These are phyloP conservation scores for Troides aeacus DNA, from an alignment of 2,888 invertebrate species.

Conservation along the genomic window DNA sequence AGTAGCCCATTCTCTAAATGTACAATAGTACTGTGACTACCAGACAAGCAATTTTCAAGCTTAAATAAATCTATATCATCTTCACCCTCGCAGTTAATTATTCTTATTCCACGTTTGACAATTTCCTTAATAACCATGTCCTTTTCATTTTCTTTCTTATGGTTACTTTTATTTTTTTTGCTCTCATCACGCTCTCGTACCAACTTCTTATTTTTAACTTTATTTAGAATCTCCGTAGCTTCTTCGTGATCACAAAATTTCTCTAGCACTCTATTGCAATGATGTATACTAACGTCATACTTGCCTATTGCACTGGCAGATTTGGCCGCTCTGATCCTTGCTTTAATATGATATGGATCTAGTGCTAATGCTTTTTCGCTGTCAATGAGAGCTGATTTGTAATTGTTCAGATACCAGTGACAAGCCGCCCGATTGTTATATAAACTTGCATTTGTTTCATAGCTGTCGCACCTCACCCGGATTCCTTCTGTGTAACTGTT, in stretches of 20 bases:
- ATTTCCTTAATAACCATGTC: slow-evolving; percentile 65
- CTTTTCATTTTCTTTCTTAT: slow-evolving; percentile 65
- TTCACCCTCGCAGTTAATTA: slow-evolving; percentile 75
- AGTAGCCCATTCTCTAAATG: slow-evolving; percentile 81
- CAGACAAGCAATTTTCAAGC: slow-evolving; percentile 83
- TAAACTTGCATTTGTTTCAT: slow-evolving; percentile 88
- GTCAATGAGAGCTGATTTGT: slow-evolving; percentile 88
- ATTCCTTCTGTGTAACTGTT: slow-evolving; percentile 93
- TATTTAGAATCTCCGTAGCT: slow-evolving; percentile 51
- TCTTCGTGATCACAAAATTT: slow-evolving; percentile 78
- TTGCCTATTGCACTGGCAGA: slow-evolving; percentile 84
- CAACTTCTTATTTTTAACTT: slow-evolving; percentile 72
- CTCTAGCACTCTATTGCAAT: slow-evolving; percentile 85
- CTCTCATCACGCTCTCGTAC: slow-evolving; percentile 78
- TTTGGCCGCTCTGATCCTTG: slow-evolving; percentile 86
- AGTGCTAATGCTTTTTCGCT: slow-evolving; percentile 88
- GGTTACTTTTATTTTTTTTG: slow-evolving; percentile 67
- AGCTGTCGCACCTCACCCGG: slow-evolving; percentile 84
- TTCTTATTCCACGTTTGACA: slow-evolving; percentile 71
- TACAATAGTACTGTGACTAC: slow-evolving; percentile 83
- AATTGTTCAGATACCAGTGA: slow-evolving; percentile 91
- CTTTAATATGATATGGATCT: slow-evolving; percentile 89
- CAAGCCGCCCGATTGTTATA: slow-evolving; percentile 96
- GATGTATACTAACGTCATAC: slow-evolving; percentile 84
- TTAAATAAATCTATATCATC: slow-evolving; percentile 75